A percentile compares a stretch with the other conserved stretches of the same genome.
These are phyloP conservation scores for Ichneumoninae sp. DNA, from an alignment of 2,888 invertebrate species.

Conservation along the genomic window DNA sequence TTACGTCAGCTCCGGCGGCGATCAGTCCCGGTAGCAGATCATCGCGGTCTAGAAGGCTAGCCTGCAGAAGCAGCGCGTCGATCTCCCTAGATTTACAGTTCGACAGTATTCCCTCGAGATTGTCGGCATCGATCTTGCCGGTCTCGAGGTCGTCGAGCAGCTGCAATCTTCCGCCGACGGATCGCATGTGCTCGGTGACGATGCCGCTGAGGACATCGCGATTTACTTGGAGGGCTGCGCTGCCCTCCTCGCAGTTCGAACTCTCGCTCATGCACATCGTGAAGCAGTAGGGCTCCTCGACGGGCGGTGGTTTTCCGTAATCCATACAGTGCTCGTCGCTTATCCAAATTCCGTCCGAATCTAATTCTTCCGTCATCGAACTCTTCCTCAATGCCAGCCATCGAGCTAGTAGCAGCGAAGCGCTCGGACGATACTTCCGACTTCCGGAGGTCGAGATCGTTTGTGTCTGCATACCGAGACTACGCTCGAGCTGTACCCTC, in stretches of 20 bases:
- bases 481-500: slow-evolving; percentile 77
- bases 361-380: slow-evolving; percentile 62
- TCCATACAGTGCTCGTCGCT: slow-evolving; percentile 87
- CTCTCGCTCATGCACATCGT: slow-evolving; percentile 93
- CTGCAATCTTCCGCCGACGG: slow-evolving; percentile 88
- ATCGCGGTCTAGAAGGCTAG: slow-evolving; percentile 89
- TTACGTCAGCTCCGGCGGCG: slow-evolving; percentile 89
- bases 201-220: slow-evolving; percentile 90
- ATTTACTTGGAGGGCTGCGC: slow-evolving; percentile 82
- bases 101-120: slow-evolving; percentile 85
- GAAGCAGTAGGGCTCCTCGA: slow-evolving; percentile 87
- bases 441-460: slow-evolving; percentile 68
- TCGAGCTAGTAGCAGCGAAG: slow-evolving; percentile 74
- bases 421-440: slow-evolving; percentile 64
- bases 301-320: slow-evolving; percentile 92
- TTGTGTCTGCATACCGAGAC: slow-evolving; percentile 76
- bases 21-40: slow-evolving; percentile 88
- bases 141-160: slow-evolving; percentile 91
- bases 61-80: slow-evolving; percentile 90
- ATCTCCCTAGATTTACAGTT: slow-evolving; percentile 88
- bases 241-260: slow-evolving; percentile 85
- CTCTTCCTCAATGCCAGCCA: slow-evolving; percentile 72
- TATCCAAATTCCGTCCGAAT: slow-evolving; percentile 66
- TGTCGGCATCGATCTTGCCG: slow-evolving; percentile 87
- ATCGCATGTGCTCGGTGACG: slow-evolving; percentile 90